Evolutionary conservation across 2,888 invertebrate species (phyloP), one percentile per base, ranked within the genome.

Genomic region (Neoaliturus tenellus): DNA sequence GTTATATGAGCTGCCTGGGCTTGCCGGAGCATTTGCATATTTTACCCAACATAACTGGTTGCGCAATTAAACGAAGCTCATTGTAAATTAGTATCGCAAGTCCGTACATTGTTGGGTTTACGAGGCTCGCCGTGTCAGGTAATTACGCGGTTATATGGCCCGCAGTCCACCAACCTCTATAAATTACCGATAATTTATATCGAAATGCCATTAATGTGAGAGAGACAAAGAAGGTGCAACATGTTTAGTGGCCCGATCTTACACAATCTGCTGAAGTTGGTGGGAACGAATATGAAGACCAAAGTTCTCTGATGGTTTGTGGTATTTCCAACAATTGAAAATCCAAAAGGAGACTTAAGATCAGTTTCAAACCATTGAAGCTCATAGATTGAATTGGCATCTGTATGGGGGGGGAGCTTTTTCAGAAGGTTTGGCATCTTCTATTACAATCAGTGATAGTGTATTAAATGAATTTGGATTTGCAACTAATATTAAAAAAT

Each of bases 121-220:
- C 78, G 78, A 78, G 41, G 35, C 20, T 67, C 28, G 33, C 51
- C 23, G 31, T 17, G 78, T 78, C 55, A n/a, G 55, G 78, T 78
- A 55, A 78, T 78, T 78, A 55, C 48, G 5, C 33, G 73, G 82
- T 71, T 82, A 82, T 55, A 73, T 55, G 39, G 33, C 82, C 23
- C 48, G 20, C 82, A 12, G 35, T 31, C 35, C 31, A 51, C 71
- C 69, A 71, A 39, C 35, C 55, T 35, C 58, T 73, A 82, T 82
- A 82, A 82, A 82, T 82, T 82, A 73, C 33, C 28, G 82, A 55
- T 71, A 82, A 82, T 82, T 82, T 82, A 82, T 73, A 82, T 82
- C 55, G 82, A 82, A 73, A 73, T 73, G 73, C 48, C 69, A 82
- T 82, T 82, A 82, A 82, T 55, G 73, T 67, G 81, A 55, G 28